These are phyloP conservation scores for Brachionus calyciflorus DNA, from an alignment of 1,140 invertebrate species.

Conservation along the genomic window DNA sequence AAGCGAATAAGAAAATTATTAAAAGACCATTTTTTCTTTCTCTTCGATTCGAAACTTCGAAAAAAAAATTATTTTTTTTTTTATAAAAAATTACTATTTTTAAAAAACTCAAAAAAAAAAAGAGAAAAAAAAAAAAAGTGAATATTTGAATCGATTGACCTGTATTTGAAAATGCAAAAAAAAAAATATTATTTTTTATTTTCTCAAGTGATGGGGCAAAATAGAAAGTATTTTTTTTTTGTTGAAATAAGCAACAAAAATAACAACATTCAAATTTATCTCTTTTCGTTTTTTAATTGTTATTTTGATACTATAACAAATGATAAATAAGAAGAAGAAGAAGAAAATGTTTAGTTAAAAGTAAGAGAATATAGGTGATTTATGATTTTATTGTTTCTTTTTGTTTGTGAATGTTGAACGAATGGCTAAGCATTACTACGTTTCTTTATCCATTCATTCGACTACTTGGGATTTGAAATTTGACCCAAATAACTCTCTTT, in stretches of 20 bases:
- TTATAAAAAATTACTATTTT: not conserved
- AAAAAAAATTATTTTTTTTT: no score
- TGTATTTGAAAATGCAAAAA: slow-evolving; percentile 23
- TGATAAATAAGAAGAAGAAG: slow-evolving; percentile 11
- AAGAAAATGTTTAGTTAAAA: not conserved
- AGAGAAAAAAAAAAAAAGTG: not conserved
- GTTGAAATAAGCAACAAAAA: no score
- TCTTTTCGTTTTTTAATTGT: not conserved
- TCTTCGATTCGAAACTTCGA: no score
- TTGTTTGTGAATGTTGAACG: no score
- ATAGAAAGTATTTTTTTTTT: not conserved
- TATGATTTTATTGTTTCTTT: slow-evolving; percentile 13
- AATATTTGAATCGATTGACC: slow-evolving; percentile 1
- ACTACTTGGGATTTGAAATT: not conserved
- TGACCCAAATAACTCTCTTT: slow-evolving; percentile 15
- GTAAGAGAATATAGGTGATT: slow-evolving; percentile 31
- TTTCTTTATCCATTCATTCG: slow-evolving; percentile 6
- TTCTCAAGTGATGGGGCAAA: not conserved
- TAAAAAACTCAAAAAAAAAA: not conserved
- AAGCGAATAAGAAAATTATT: no score
- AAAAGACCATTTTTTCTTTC: not conserved
- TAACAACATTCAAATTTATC: no score
- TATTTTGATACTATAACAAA: not conserved
- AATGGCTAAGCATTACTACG: no score
- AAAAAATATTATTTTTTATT: no score